Percentiles rank a stretch among this genome's conserved stretches.
These are phyloP conservation scores for Bufo gargarizans DNA, from an alignment of 2,113 vertebrate species.

Conservation along the genomic window DNA sequence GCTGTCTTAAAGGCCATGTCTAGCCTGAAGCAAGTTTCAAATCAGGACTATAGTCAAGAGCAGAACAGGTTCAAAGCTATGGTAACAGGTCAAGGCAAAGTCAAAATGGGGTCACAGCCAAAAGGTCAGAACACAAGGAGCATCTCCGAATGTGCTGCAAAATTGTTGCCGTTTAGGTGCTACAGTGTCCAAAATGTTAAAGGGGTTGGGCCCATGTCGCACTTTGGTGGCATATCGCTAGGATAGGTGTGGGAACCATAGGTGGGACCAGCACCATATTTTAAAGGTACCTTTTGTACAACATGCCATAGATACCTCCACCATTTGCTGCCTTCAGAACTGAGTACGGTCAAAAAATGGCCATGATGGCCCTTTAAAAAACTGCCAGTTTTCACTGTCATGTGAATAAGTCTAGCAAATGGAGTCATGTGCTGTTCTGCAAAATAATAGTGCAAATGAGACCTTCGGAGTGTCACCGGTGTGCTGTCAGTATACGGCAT, in stretches of 20 bases:
- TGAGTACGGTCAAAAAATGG: no score
- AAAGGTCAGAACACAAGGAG: neutral
- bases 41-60: neutral
- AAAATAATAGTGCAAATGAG: neutral
- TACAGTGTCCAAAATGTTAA: neutral
- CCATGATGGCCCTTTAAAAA: no score
- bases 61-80: conserved; percentile 3
- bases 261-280: no score
- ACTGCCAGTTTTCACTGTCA: no score
- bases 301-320: no score
- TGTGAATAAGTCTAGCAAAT: neutral
- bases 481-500: no score
- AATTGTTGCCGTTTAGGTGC: neutral
- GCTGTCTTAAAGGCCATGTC: neutral
- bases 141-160: neutral
- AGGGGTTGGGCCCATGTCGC: no score
- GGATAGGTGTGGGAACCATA: no score
- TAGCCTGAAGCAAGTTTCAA: neutral
- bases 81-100: neutral
- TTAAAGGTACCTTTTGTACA: no score
- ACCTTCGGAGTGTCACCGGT: neutral
- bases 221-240: no score
- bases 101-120: neutral
- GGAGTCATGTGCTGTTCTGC: neutral
- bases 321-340: no score